phyloP scores from a whole-genome alignment of 2,888 invertebrate species.

The Didymodactylos carnosus region DNA sequence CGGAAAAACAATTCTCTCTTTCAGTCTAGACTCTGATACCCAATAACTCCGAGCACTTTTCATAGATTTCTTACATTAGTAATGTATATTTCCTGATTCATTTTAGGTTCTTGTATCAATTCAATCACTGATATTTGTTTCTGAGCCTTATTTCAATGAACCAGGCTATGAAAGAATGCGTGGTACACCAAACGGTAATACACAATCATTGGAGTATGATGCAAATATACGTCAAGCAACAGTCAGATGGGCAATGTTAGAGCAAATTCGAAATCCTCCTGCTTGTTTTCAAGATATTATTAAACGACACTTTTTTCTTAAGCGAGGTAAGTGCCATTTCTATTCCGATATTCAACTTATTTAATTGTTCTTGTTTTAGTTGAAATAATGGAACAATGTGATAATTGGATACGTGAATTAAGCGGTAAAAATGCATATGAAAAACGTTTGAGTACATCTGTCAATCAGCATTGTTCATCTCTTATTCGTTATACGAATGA shows the following conservation, averaged over 20 bases:
- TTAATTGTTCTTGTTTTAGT: slow-evolving; percentile 38
- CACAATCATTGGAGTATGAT: slow-evolving; percentile 77
- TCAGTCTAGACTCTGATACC: background rate
- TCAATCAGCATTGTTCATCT: background rate
- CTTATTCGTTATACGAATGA: slow-evolving; percentile 57
- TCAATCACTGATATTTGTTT: slow-evolving; percentile 35
- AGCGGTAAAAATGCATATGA: slow-evolving; percentile 42
- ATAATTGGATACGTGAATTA: slow-evolving; percentile 69
- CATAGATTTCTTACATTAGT: background rate
- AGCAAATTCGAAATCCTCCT: slow-evolving; percentile 68
- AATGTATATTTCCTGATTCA: background rate
- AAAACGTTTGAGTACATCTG: slow-evolving; percentile 5
- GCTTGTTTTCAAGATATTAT: slow-evolving; percentile 68
- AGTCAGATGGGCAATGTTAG: slow-evolving; percentile 85
- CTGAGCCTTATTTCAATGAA: slow-evolving; percentile 37
- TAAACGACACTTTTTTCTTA: slow-evolving; percentile 5
- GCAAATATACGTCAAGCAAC: slow-evolving; percentile 82
- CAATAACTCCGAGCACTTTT: background rate
- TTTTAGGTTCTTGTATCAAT: slow-evolving; percentile 34
- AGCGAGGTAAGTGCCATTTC: background rate
- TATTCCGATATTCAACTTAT: background rate
- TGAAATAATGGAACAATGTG: slow-evolving; percentile 68
- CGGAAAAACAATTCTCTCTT: background rate
- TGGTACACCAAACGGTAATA: slow-evolving; percentile 47
- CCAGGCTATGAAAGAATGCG: slow-evolving; percentile 36